phyloP scores from a whole-genome alignment of 2,797 vertebrate genomes.

The Psittacula echo region DNA sequence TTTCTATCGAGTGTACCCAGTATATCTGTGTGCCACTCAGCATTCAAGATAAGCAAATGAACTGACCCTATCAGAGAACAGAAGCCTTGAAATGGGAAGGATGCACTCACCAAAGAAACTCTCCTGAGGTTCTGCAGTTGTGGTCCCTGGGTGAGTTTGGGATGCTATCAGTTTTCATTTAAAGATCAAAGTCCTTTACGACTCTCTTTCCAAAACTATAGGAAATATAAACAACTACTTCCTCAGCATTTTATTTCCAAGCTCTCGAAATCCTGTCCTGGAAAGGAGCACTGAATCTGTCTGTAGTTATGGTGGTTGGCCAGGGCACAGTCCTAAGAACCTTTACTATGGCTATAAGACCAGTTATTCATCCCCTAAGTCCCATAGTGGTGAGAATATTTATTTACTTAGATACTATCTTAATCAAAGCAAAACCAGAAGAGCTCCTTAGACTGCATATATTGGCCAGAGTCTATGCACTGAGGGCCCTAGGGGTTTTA shows the following conservation, averaged over 20 bases:
- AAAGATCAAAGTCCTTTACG: slow-evolving; percentile 18
- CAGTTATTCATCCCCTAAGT: slow-evolving; percentile 47
- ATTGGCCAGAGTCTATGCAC: slow-evolving; percentile 27
- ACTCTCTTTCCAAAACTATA: not conserved
- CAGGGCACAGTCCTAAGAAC: not conserved
- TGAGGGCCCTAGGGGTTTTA: slow-evolving; percentile 23
- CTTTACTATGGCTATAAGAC: not conserved
- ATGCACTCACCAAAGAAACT: not conserved
- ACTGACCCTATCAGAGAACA: not conserved
- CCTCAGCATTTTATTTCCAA: not conserved
- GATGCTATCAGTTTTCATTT: not conserved
- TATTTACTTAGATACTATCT: slow-evolving; percentile 50
- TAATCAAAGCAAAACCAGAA: slow-evolving; percentile 49
- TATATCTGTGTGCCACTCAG: slow-evolving; percentile 18
- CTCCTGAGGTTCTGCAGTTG: not conserved
- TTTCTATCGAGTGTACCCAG: slow-evolving; percentile 33
- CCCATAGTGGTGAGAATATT: not conserved
- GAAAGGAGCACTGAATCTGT: not conserved
- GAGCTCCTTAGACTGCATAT: slow-evolving; percentile 29
- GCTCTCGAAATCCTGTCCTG: not conserved
- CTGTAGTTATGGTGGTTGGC: not conserved
- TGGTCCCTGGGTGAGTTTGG: not conserved
- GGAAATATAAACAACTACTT: not conserved
- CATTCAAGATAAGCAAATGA: slow-evolving; percentile 20
- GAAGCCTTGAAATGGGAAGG: not conserved